Evolutionary conservation across 2,113 vertebrate genomes (phyloP), one percentile per base, ranked within the genome.

Genomic region (Puma concolor): DNA sequence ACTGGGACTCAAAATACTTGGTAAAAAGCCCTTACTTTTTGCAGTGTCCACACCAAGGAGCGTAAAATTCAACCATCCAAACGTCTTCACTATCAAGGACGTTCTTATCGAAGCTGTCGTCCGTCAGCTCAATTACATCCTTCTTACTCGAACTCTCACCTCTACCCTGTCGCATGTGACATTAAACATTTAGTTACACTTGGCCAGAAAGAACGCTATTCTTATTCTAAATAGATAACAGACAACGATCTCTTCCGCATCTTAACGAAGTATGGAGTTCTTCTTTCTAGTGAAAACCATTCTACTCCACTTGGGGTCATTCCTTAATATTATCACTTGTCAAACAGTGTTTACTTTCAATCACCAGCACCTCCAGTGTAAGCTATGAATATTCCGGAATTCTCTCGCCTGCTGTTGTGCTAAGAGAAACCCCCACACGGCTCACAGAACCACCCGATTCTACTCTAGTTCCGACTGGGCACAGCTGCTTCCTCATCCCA

Each of bases 41-140:
- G 99, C 99, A 99, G 98, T 99, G 99, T 97, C 99, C 99, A 99
- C 99, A 99, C 99, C 99, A 99, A 0, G 99, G 99, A 50, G 99
- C 99, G 48, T 99, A 99, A 81, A 99, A 99, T 97, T 99, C 99
- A 95, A 99, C 99, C 99, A 99, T 60, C 99, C 99, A 99, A 57
- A 99, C 98, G 0, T 99, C 99, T 0, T 99, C 99, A 7, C 99
- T 98, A 7, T 99, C 98, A 71, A 99, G 97, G 92, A 99, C 99
- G 7, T 99, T 98, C 97, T 98, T 98, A 97, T 99, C 99, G 88
- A 99, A 99, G 98, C 98, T 99, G 98, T 99, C 99, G 3, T 99
- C 99, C 0, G 99, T 99, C 97, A 99, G 99, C 95, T 99, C 99
- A 36, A 99, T 98, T 76, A 99, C 99, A 5, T 99, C 99, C 90